Conservation (phyloP, 1,140 invertebrate genomes). For the Sogatella furcifera region DNA sequence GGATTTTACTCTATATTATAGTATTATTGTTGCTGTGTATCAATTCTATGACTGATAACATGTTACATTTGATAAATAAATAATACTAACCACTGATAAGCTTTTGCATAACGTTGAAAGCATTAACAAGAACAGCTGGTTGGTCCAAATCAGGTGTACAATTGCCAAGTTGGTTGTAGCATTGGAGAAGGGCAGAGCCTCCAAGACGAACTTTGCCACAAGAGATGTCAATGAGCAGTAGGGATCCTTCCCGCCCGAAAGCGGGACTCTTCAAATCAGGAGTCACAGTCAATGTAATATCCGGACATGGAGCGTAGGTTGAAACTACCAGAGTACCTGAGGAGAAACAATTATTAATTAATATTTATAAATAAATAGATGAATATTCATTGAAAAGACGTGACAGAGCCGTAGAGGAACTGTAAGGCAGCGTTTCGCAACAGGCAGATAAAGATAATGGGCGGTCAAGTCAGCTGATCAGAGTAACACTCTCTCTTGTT, state of each 20-base stretch:
- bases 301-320: slow-evolving; percentile 86
- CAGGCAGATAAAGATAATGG: too few relatives aligned
- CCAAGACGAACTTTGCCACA: slow-evolving; percentile 60
- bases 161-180: slow-evolving; percentile 75
- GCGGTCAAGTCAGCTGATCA: too few relatives aligned
- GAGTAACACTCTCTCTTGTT: too few relatives aligned
- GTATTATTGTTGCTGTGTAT: too few relatives aligned
- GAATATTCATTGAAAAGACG: too few relatives aligned
- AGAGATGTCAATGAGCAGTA: slow-evolving; percentile 62
- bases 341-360: not conserved
- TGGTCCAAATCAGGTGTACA: slow-evolving; percentile 69
- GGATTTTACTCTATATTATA: too few relatives aligned
- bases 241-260: slow-evolving; percentile 34
- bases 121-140: slow-evolving; percentile 49
- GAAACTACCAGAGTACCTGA: slow-evolving; percentile 83
- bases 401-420: too few relatives aligned
- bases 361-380: too few relatives aligned
- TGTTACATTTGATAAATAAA: not conserved
- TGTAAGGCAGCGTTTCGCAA: too few relatives aligned
- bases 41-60: too few relatives aligned
- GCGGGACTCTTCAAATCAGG: slow-evolving; percentile 75
- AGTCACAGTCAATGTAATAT: slow-evolving; percentile 71
- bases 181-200: slow-evolving; percentile 86
- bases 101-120: slow-evolving; percentile 74
- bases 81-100: slow-evolving; percentile 53